These are phyloP conservation scores for Macrocentrus cingulum DNA, from an alignment of 1,140 invertebrate species.

Conservation along the genomic window DNA sequence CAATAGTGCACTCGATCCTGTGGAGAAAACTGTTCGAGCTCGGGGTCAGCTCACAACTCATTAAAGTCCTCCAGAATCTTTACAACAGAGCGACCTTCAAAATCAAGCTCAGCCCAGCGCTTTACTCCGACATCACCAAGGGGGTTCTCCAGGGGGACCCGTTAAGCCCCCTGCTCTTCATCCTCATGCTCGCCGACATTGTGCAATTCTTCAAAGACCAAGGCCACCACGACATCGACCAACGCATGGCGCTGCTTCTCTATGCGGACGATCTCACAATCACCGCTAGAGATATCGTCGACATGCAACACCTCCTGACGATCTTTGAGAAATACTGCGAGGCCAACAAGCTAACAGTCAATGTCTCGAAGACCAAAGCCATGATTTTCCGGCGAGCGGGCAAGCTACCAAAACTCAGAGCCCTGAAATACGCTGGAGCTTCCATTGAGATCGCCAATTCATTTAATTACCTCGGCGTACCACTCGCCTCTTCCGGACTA, in stretches of 20 bases:
- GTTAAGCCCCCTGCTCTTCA: conserved; percentile 28
- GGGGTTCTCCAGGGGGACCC: conserved; percentile 34
- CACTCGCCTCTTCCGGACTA: no score
- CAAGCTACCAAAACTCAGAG: no score
- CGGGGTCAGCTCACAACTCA: conserved; percentile 25
- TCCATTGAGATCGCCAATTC: no score
- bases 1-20: conserved; percentile 24
- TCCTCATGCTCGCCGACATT: conserved; percentile 28
- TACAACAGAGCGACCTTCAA: conserved; percentile 20
- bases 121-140: conserved; percentile 19
- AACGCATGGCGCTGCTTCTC: conserved; percentile 21
- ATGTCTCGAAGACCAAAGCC: no score
- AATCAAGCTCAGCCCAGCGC: neutral
- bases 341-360: no score
- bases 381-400: no score
- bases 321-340: no score
- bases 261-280: conserved; percentile 32
- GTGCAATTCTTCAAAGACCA: conserved; percentile 15
- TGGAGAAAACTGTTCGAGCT: conserved; percentile 20
- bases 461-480: no score
- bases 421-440: no score
- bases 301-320: no score
- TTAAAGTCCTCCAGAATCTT: conserved; percentile 26
- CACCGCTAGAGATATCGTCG: neutral
- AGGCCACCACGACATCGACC: conserved; percentile 10